Conservation (phyloP, 2,113 vertebrate species). For the Passer montanus region DNA sequence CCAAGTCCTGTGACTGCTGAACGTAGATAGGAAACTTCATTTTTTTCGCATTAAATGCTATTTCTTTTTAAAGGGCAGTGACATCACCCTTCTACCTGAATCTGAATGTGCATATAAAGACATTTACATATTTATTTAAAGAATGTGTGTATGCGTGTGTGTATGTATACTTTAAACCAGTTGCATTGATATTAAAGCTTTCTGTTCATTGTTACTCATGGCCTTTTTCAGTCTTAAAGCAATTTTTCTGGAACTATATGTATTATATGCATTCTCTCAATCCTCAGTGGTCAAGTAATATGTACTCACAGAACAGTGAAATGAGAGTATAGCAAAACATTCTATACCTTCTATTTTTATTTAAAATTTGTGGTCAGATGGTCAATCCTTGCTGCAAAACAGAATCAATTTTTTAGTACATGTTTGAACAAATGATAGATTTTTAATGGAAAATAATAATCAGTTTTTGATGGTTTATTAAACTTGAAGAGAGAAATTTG, state of each 20-base stretch:
- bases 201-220: background rate
- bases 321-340: background rate
- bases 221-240: background rate
- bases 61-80: background rate
- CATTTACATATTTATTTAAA: background rate
- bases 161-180: background rate
- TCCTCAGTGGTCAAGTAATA: background rate
- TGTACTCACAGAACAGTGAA: background rate
- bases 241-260: background rate
- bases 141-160: background rate
- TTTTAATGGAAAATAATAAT: constrained; percentile 18
- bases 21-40: background rate
- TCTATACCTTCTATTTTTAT: background rate
- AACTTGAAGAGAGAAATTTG: background rate
- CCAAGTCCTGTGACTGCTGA: background rate
- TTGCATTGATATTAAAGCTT: background rate
- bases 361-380: background rate
- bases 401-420: background rate
- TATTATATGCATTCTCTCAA: background rate
- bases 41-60: background rate
- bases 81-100: background rate
- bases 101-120: background rate
- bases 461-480: background rate
- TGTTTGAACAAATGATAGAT: background rate
- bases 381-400: background rate